A percentile compares a stretch with the other conserved stretches of the same genome.
Conservation (phyloP, 2,888 invertebrate genomes). For the Tenthredo scrophulariae region DNA sequence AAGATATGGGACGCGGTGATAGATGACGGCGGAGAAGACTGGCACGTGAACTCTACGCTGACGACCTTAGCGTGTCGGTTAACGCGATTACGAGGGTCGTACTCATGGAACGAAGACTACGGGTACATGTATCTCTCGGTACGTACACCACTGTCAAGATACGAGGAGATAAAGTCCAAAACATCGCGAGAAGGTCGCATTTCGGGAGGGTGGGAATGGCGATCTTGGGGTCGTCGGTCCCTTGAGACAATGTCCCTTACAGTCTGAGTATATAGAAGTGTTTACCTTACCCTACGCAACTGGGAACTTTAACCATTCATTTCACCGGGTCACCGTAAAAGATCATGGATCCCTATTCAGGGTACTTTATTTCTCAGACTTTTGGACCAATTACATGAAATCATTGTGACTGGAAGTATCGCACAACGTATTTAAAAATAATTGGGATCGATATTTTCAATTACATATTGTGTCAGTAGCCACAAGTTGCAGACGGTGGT, state of each 20-base stretch:
- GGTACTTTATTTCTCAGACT: background rate
- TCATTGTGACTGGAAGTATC: background rate
- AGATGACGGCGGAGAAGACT: conserved; percentile 39
- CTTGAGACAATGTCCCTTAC: background rate
- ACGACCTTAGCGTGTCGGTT: conserved; percentile 8
- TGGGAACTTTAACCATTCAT: background rate
- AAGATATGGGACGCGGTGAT: conserved; percentile 38
- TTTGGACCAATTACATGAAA: background rate
- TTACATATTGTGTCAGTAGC: background rate
- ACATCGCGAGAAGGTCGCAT: conserved; percentile 11
- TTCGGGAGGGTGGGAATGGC: conserved; percentile 14
- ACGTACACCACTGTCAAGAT: conserved; percentile 10
- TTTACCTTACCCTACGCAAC: background rate
- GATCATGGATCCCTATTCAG: background rate
- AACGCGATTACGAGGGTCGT: conserved; percentile 35
- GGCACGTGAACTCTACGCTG: conserved; percentile 31
- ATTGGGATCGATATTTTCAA: conserved; percentile 28
- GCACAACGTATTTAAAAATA: background rate
- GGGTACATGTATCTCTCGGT: background rate
- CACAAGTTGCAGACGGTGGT: background rate
- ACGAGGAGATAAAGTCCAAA: conserved; percentile 26
- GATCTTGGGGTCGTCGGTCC: conserved; percentile 37
- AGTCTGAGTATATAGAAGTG: background rate
- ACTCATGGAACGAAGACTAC: conserved; percentile 28
- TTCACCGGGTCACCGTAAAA: background rate